A percentile compares a stretch with the other conserved stretches of the same genome.
phyloP scores from a whole-genome alignment of 2,113 vertebrate species.

The Mastomys coucha region DNA sequence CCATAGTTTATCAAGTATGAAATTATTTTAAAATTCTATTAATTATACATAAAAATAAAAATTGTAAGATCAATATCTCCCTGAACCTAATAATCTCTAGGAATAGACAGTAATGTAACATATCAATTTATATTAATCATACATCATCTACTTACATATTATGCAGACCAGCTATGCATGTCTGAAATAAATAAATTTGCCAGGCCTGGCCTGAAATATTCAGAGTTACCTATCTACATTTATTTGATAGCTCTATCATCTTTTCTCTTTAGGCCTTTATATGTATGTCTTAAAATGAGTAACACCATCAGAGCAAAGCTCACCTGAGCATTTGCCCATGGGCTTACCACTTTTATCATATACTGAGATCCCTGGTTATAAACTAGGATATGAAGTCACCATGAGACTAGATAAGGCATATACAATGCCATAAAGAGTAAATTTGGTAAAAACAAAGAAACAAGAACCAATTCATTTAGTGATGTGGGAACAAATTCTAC shows the following conservation, averaged over 20 bases:
- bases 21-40: not conserved
- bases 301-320: not conserved
- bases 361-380: not conserved
- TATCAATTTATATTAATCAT: not conserved
- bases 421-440: not conserved
- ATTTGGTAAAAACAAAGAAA: not conserved
- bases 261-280: not conserved
- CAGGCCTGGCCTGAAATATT: not conserved
- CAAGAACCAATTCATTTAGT: not conserved
- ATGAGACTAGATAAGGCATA: not conserved
- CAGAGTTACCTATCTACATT: not conserved
- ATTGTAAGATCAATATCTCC: not conserved
- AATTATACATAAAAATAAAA: not conserved
- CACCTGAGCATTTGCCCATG: not conserved
- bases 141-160: not conserved
- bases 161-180: not conserved
- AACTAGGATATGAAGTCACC: not conserved
- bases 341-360: not conserved
- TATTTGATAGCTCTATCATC: not conserved
- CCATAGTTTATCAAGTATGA: not conserved
- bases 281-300: not conserved
- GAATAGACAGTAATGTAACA: not conserved
- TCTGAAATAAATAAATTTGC: not conserved
- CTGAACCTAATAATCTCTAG: not conserved
- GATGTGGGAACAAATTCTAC: not conserved